Evolutionary conservation across 2,888 invertebrate genomes (phyloP).

Genomic region (Xiphydria camelus): DNA sequence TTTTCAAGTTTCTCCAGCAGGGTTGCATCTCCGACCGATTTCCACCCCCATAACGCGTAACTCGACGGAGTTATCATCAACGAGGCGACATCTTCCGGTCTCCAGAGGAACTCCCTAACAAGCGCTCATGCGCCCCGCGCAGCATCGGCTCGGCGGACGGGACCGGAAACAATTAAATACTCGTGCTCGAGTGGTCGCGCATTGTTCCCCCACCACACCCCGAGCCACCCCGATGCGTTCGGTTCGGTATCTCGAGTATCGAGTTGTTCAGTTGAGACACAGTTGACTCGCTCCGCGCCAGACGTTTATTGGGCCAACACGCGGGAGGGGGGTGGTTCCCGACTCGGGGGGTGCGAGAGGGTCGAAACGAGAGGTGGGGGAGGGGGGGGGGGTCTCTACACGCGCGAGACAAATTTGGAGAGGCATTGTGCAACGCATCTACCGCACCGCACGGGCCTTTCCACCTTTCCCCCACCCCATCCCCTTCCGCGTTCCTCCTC

Average conservation of each 20-base stretch:
- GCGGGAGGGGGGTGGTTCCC: constrained; percentile 1
- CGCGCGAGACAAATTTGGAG: constrained; percentile 36
- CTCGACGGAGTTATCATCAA: no score
- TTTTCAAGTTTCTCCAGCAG: background rate
- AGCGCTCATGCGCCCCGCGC: no score
- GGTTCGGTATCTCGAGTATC: constrained; percentile 21
- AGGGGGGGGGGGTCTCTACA: constrained; percentile 14
- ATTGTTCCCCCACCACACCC: no score
- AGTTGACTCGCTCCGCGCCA: constrained; percentile 31
- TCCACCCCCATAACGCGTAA: background rate
- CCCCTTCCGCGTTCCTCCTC: background rate
- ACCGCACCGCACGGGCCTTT: background rate
- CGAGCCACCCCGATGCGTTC: constrained; percentile 18
- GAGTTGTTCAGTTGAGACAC: constrained; percentile 31
- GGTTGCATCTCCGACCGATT: background rate
- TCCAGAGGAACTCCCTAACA: constrained; percentile 49
- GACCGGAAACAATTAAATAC: constrained; percentile 44
- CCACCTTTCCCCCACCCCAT: background rate
- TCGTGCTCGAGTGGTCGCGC: constrained; percentile 36
- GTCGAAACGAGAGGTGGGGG: no score
- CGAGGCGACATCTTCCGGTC: constrained; percentile 41
- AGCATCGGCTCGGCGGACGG: constrained; percentile 5
- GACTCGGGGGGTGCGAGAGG: no score
- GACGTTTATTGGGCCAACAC: constrained; percentile 40
- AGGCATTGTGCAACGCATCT: no score